These are phyloP conservation scores for Pao palembangensis DNA, from an alignment of 2,113 vertebrate species.

Conservation along the genomic window DNA sequence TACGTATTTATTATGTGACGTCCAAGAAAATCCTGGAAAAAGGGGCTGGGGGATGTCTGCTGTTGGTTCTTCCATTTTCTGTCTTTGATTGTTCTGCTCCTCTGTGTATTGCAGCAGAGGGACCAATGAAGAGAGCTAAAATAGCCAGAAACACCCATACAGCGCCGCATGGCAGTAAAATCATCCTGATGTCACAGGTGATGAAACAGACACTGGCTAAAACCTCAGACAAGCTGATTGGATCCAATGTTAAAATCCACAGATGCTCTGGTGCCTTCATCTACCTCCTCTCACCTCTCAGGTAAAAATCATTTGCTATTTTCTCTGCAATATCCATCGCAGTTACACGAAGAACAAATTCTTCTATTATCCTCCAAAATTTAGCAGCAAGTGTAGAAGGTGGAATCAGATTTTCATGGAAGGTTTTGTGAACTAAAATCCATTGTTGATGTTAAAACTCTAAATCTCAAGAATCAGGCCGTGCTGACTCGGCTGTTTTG, in stretches of 20 bases:
- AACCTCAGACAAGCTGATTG: constrained; percentile 86
- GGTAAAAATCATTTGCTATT: constrained; percentile 67
- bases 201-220: constrained; percentile 93
- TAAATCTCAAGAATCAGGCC: no score
- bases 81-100: constrained; percentile 10
- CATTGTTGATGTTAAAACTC: background rate
- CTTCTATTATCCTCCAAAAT: no score
- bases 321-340: no score
- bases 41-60: no score
- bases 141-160: constrained; percentile 81
- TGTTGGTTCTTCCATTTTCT: background rate
- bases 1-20: no score
- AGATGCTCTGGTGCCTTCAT: constrained; percentile 89
- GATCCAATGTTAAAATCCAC: constrained; percentile 87
- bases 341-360: no score
- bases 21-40: no score
- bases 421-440: background rate
- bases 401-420: no score
- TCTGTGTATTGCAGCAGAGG: constrained; percentile 80
- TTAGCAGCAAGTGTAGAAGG: no score
- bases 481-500: background rate
- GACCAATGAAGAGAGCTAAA: constrained; percentile 85
- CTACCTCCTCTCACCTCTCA: constrained; percentile 91
- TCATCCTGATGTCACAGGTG: constrained; percentile 93
- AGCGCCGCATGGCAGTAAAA: constrained; percentile 80